phyloP scores from a whole-genome alignment of 2,797 vertebrate species.

The Eulemur rubriventer region DNA sequence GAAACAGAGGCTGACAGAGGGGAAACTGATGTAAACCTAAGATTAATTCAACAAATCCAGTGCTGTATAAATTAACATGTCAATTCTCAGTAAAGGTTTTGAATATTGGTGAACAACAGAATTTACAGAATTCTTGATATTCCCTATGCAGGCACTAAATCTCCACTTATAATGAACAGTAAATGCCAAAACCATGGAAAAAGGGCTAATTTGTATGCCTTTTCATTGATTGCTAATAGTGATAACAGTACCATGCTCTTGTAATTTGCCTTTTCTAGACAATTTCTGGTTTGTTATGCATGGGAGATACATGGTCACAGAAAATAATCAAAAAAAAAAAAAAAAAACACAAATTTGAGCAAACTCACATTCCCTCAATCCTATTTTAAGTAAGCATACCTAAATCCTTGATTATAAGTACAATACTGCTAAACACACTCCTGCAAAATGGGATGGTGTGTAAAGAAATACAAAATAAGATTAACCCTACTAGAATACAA shows the following conservation, averaged over 20 bases:
- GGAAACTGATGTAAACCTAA: neutral
- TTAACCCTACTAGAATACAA: neutral
- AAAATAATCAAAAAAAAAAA: neutral
- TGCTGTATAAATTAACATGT: neutral
- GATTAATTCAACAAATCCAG: neutral
- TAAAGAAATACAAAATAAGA: neutral
- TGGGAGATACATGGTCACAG: neutral
- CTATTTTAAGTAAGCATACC: neutral
- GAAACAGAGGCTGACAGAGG: neutral
- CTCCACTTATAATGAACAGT: neutral
- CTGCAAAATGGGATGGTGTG: neutral
- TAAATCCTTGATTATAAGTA: neutral
- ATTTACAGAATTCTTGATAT: neutral
- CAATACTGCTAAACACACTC: neutral
- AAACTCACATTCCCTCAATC: neutral
- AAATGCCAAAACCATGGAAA: neutral
- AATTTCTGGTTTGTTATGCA: neutral
- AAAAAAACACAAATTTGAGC: neutral
- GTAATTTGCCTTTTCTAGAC: neutral
- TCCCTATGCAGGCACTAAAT: neutral
- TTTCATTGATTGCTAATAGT: neutral
- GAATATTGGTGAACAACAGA: neutral
- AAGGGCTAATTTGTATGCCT: neutral
- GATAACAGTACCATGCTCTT: neutral
- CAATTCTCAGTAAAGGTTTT: conserved; percentile 1